Base-by-base conservation (phyloP, 2,113 vertebrate genomes). In the Struthio camelus region DNA sequence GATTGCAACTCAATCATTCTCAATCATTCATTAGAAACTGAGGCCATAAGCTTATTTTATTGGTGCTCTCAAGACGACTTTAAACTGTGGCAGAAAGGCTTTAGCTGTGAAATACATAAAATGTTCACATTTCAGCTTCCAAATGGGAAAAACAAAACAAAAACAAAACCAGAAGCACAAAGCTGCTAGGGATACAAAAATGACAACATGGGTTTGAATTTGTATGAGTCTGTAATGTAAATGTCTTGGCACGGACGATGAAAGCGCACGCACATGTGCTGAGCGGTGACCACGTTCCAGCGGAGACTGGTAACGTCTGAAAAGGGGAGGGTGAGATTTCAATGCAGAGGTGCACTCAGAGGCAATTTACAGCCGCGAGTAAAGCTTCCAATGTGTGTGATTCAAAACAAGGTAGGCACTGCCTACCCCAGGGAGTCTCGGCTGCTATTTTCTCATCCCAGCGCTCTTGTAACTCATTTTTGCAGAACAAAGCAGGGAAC, bases 131-230 rank as follows among this genome's bases (percentile, higher is more conserved):
- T n/a, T 53, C 28, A 24, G 66, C 75, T 54, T n/a, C 20, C 53
- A 27, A 32, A 27, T 6, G 25, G n/a, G n/a, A n/a, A n/a, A 44
- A 25, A 64, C 5, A 48, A 80, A 48, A 6, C 22, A 25, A 2
- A 22, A 77, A 42, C 12, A 17, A 22, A 71, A 36, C 10, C 78
- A 34, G 80, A 24, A n/a, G 14, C 10, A 6, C 36, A 14, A 44
- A 1, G 0, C 44, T 44, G 50, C 36, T 14, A 10, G 51, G 61
- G 40, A 18, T 1, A 7, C 11, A 4, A 28, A 38, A 16, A 2
- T 1, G 0, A 20, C 18, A 11, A 9, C 17, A 30, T 3, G 14
- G 64, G 14, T 22, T 10, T 3, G 83, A 54, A 23, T 7, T 46
- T 9, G 51, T 11, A 23, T 20, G 7, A 11, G 54, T 46, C 48